Percentiles rank a stretch among this genome's conserved stretches.
Evolutionary conservation across 2,888 invertebrate genomes (phyloP).

Genomic region (Osmoderma eremita): DNA sequence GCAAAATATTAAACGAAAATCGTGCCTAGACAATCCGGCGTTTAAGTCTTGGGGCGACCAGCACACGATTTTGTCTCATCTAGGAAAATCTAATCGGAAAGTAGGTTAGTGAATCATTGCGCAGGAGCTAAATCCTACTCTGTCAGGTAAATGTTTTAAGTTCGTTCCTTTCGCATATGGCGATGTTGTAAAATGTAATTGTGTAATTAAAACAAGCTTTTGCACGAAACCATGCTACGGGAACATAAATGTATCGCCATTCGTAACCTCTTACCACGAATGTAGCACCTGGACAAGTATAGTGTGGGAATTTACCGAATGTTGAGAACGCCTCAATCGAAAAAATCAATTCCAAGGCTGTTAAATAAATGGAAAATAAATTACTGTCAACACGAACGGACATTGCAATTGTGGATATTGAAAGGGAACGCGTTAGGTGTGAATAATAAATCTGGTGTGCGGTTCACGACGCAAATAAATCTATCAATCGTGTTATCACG

Average conservation of each 20-base stretch:
- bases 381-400: conserved; percentile 17
- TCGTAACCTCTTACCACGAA: too few species aligned
- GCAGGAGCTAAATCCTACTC: neutral
- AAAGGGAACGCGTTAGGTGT: conserved; percentile 15
- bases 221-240: too few species aligned
- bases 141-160: neutral
- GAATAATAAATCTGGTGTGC: conserved; percentile 29
- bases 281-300: too few species aligned
- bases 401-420: conserved; percentile 17
- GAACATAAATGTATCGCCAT: too few species aligned
- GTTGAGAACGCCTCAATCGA: too few species aligned
- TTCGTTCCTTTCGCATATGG: too few species aligned
- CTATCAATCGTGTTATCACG: conserved; percentile 24
- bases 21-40: conserved; percentile 26
- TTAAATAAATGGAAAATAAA: conserved; percentile 27
- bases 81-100: conserved; percentile 30
- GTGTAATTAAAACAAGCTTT: too few species aligned
- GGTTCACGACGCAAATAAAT: conserved; percentile 22
- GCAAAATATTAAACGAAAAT: conserved; percentile 35
- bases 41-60: conserved; percentile 32
- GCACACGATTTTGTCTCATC: conserved; percentile 40
- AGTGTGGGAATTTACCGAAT: too few species aligned
- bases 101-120: conserved; percentile 33
- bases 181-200: too few species aligned
- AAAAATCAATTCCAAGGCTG: conserved; percentile 1